Conservation (phyloP, 2,113 vertebrate species). For the Antigone vipio region DNA sequence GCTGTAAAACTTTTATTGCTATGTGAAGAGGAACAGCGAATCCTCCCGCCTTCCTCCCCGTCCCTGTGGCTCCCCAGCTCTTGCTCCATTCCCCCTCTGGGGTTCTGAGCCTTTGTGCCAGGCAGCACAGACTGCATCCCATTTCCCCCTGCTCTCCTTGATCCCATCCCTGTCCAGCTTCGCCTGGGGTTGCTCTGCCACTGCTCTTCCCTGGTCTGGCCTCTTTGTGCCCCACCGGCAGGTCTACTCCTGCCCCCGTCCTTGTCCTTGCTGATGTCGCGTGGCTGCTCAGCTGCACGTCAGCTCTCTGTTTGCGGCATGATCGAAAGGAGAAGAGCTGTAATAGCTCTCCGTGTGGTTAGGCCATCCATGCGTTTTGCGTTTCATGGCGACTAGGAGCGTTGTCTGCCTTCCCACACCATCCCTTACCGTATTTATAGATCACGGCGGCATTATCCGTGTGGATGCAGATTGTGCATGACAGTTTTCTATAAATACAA, state of each 20-base stretch:
- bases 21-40: neutral
- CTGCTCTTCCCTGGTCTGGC: rapidly evolving
- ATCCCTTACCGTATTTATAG: constrained; percentile 31
- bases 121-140: neutral
- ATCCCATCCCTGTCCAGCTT: neutral
- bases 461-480: neutral
- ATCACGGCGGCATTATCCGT: neutral
- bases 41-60: neutral
- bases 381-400: neutral
- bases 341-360: neutral
- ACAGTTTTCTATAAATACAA: constrained; percentile 58
- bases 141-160: neutral
- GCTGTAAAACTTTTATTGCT: constrained; percentile 47
- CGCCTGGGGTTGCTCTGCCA: neutral
- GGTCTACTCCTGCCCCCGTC: neutral
- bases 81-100: rapidly evolving
- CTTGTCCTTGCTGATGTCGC: neutral
- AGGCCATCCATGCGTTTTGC: neutral
- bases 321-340: neutral
- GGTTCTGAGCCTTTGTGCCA: neutral
- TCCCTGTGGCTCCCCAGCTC: neutral
- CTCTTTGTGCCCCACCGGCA: rapidly evolving
- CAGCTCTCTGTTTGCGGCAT: rapidly evolving
- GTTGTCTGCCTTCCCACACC: neutral
- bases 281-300: neutral